These are phyloP conservation scores for Cranoglanis bouderius DNA, from an alignment of 2,113 vertebrate species.

Conservation along the genomic window DNA sequence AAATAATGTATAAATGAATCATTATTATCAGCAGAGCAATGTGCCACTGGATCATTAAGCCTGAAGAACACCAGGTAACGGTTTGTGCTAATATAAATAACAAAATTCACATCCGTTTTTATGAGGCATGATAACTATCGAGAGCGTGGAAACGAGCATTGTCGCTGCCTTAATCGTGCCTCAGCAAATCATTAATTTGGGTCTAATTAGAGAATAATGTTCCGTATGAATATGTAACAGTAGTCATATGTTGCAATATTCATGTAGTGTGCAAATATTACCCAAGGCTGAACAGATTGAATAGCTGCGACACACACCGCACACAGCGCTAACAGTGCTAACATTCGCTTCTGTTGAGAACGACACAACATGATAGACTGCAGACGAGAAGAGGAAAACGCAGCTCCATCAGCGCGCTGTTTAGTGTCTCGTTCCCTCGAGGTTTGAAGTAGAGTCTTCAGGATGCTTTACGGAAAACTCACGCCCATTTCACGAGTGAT, in stretches of 20 bases:
- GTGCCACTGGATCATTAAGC: conserved; percentile 53
- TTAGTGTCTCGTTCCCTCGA: conserved; percentile 5
- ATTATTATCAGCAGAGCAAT: conserved; percentile 17
- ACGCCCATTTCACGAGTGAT: neutral
- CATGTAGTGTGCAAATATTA: conserved; percentile 30
- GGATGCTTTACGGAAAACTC: neutral
- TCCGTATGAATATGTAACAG: conserved; percentile 47
- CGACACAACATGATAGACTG: neutral
- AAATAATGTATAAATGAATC: conserved; percentile 33
- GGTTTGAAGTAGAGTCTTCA: neutral
- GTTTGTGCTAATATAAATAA: conserved; percentile 29
- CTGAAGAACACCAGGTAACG: conserved; percentile 39
- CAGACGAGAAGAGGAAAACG: neutral
- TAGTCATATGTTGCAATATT: conserved; percentile 40
- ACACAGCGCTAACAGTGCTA: conserved; percentile 19
- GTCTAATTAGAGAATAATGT: conserved; percentile 50
- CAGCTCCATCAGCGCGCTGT: neutral
- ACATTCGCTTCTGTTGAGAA: conserved; percentile 3
- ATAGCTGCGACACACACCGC: conserved; percentile 15
- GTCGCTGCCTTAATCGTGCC: conserved; percentile 34
- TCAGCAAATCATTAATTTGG: conserved; percentile 44
- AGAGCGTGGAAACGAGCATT: conserved; percentile 1
- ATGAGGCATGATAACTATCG: conserved; percentile 7
- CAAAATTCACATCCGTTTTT: conserved; percentile 13
- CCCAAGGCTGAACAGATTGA: conserved; percentile 31